A percentile compares a stretch with the other conserved stretches of the same genome.
Evolutionary conservation across 1,140 invertebrate genomes (phyloP).

Genomic region (Rhizoglyphus robini): DNA sequence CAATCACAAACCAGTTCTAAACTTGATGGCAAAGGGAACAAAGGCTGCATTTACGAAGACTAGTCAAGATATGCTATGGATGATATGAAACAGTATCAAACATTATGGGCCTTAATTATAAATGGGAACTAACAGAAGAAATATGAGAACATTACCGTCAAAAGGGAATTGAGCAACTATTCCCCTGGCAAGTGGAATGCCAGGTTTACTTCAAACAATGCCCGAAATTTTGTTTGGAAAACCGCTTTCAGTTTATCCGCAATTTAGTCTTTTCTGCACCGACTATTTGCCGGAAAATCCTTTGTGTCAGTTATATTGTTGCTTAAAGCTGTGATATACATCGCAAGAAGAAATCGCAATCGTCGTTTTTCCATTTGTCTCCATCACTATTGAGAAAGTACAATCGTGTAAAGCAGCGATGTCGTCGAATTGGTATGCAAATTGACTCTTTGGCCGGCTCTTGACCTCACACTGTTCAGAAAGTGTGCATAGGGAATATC

Average conservation of each 20-base stretch:
- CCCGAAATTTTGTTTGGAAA: no score
- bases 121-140: conserved; percentile 34
- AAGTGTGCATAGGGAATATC: no score
- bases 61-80: no score
- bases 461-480: no score
- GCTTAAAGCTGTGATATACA: conserved; percentile 77
- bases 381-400: conserved; percentile 89
- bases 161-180: conserved; percentile 36
- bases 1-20: no score
- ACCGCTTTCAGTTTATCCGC: conserved; percentile 42
- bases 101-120: no score
- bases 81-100: no score
- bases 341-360: conserved; percentile 74
- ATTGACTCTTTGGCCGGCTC: conserved; percentile 92
- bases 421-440: conserved; percentile 61
- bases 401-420: conserved; percentile 55
- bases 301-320: conserved; percentile 87
- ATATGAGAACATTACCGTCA: conserved; percentile 33
- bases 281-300: conserved; percentile 92
- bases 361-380: conserved; percentile 89
- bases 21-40: no score
- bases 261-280: conserved; percentile 92
- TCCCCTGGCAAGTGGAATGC: conserved; percentile 39
- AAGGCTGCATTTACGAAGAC: no score
- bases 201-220: no score